These are phyloP conservation scores for Formica exsecta DNA, from an alignment of 1,140 invertebrate genomes.

Conservation along the genomic window DNA sequence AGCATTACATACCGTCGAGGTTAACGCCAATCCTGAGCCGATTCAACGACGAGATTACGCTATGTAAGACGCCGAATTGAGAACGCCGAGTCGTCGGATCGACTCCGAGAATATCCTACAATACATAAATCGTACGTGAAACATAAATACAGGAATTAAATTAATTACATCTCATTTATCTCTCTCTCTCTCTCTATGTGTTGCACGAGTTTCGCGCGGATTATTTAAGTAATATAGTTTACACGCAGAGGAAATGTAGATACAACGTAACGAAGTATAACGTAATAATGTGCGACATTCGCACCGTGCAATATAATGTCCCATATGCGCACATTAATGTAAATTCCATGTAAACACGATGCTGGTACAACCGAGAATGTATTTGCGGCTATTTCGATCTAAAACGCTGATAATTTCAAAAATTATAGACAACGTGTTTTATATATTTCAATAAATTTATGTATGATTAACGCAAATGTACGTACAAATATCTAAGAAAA, in stretches of 20 bases:
- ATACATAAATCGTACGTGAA: background rate
- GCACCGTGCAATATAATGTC: background rate
- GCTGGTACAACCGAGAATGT: background rate
- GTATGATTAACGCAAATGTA: background rate
- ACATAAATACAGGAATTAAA: background rate
- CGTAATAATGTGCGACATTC: conserved; percentile 23
- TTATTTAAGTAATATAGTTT: conserved; percentile 3
- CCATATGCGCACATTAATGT: conserved; percentile 47
- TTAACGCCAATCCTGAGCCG: no score
- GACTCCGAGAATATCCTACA: background rate
- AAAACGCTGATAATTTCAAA: conserved; percentile 49
- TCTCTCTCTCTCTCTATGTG: background rate
- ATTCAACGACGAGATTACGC: background rate
- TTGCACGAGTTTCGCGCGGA: no score
- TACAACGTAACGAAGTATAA: conserved; percentile 29
- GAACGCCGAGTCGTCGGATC: background rate
- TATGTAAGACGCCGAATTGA: background rate
- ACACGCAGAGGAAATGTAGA: background rate
- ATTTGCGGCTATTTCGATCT: conserved; percentile 53
- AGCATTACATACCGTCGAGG: background rate
- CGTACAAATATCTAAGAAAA: background rate
- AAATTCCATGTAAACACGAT: conserved; percentile 54
- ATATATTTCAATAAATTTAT: conserved; percentile 28
- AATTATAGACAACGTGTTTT: conserved; percentile 22
- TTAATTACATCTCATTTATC: conserved; percentile 28